Percentiles rank a stretch among this genome's conserved stretches.
Evolutionary conservation across 2,113 vertebrate genomes (phyloP).

Genomic region (Clinocottus analis): DNA sequence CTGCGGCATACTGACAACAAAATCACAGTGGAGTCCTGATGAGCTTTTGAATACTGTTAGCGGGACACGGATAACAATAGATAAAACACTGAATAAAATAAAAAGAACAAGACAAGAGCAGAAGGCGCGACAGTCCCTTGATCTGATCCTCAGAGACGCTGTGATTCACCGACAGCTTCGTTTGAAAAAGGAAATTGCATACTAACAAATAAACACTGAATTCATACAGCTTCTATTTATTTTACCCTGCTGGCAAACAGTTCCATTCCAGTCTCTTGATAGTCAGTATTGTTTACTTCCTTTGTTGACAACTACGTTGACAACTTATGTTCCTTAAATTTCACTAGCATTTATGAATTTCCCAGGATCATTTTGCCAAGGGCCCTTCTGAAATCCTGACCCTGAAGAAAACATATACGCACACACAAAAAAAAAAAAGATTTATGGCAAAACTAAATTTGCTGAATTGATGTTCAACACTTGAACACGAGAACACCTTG

Average conservation of each 20-base stretch:
- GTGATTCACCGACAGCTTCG: conserved; percentile 31
- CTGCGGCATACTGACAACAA: background rate
- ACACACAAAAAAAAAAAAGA: no score
- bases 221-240: conserved; percentile 18
- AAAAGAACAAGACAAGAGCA: conserved; percentile 17
- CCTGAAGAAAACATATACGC: conserved; percentile 1
- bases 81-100: conserved; percentile 32
- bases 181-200: conserved; percentile 42
- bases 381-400: no score
- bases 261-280: background rate
- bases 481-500: conserved; percentile 4
- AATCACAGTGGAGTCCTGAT: background rate
- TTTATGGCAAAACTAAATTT: conserved; percentile 5
- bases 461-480: background rate
- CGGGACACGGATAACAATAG: background rate
- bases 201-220: conserved; percentile 44
- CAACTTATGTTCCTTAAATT: background rate
- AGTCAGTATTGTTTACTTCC: background rate
- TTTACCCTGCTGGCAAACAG: conserved; percentile 16
- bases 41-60: conserved; percentile 13
- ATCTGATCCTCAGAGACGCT: conserved; percentile 31
- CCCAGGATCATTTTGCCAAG: no score
- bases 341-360: conserved; percentile 11
- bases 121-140: conserved; percentile 22
- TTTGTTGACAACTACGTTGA: conserved; percentile 8